Base-by-base conservation (phyloP, 1,140 invertebrate species). In the Hormaphis cornu region DNA sequence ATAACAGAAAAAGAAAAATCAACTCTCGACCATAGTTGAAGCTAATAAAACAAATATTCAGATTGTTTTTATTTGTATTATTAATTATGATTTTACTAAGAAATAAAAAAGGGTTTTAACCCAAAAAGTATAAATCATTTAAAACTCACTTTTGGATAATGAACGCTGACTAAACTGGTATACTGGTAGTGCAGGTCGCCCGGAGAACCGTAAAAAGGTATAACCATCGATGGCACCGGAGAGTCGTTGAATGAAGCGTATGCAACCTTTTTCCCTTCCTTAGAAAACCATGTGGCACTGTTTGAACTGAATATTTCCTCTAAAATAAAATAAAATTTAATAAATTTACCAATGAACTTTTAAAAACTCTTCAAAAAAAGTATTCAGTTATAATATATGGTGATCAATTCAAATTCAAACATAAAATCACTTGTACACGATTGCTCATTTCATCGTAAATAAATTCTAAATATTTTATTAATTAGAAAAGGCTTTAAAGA, bases 231-330 rank as follows among this genome's bases (percentile, higher is more conserved):
- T 33, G 83, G 83, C 0, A 87, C 79, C 71, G 0, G 75, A 48
- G 82, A 85, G 77, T 97, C 94, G 77, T 96, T 86, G 78, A 93
- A 95, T 54, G 85, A 84, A 2, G 87, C 90, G 76, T 89, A 95
- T 0, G 88, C 88, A 59, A 97, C 74, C 74, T 84, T 86, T n/a
- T 78, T 84, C 6, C 91, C 91, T 74, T 86, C 82, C 0, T 87
- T 85, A 26, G 92, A 93, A 79, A 95, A 93, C 93, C 93, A 97
- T 9, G 93, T 77, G 0, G 93, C 93, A 73, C 86, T 84, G 70
- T 91, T 90, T 0, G 87, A 86, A 72, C 85, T 84, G 75, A 97
- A 85, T 7, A 97, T 87, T 79, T 97, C 93, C 86, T 96, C 94
- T 93, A 74, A 78, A 73, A 52, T 22, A n/a, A 42, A 22, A 8